Evolutionary conservation across 2,888 invertebrate genomes (phyloP), one percentile per base, ranked within the genome.

Genomic region (Drosophila phalerata): DNA sequence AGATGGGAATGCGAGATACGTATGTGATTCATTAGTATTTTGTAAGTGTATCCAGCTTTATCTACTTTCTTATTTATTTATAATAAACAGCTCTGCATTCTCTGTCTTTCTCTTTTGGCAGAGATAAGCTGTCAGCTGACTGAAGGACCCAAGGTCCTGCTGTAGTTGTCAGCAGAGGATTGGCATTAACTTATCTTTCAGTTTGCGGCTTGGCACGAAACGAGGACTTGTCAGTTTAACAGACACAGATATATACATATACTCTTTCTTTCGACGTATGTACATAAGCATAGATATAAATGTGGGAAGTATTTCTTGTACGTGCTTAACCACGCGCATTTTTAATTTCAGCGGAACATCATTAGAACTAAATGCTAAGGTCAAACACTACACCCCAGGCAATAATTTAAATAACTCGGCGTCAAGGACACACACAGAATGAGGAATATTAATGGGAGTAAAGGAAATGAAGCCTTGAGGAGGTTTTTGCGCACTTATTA

Each of bases 401-500:
- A 73, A 82, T 70, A 73, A 82, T 73, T 85, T 77, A 74, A 70
- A 66, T 63, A 74, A 64, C 48, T 72, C 47, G 53, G 55, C 69
- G 53, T 64, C 73, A 84, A 87, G 74, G 80, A 34, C 61, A 11
- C 40, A 19, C 37, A 49, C 47, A 47, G 25, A 42, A 48, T 40
- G 48, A 58, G 55, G 30, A 56, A 25, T 69, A 68, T 56, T 55
- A 47, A 47, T 38, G 32, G 45, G 17, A 6, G 25, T 13, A 9
- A 22, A 17, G 17, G 5, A 45, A 34, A 15, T 11, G n/a, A 62
- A 55, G 57, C 69, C 69, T 66, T 69, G 55, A 69, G 45, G 51
- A 32, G 25, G 32, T 58, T 64, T 64, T 69, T 60, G 64, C 51
- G 34, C 62, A 76, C 75, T 81, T 66, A 70, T 69, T 63, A 52